Percentiles rank a stretch among this genome's conserved stretches.
Evolutionary conservation across 1,140 invertebrate species (phyloP).

Genomic region (Tenebrio molitor): DNA sequence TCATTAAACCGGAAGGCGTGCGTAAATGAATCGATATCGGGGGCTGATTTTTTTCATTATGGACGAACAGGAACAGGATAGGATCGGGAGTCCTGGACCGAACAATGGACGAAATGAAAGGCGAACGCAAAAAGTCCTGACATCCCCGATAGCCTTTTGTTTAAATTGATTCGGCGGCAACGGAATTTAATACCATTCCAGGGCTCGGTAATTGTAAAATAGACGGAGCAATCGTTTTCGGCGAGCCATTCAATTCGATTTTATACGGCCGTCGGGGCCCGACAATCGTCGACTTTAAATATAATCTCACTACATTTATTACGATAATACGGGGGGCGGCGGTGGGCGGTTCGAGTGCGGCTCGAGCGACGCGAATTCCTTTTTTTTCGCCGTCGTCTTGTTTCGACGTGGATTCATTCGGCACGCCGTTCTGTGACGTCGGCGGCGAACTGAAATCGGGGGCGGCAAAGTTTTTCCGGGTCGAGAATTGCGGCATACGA

Average conservation of each 20-base stretch:
- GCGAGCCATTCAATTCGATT: constrained; percentile 28
- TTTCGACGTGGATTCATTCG: too few species aligned
- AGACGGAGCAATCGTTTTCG: constrained; percentile 51
- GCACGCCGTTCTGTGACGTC: too few species aligned
- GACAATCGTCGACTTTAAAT: neutral
- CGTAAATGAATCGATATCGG: constrained; percentile 41
- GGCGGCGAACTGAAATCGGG: too few species aligned
- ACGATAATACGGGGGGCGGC: neutral
- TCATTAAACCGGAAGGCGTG: constrained; percentile 39
- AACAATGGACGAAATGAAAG: constrained; percentile 49
- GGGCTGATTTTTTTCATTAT: constrained; percentile 42
- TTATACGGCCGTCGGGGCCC: neutral
- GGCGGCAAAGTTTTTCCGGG: neutral
- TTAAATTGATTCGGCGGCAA: constrained; percentile 61
- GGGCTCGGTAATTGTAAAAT: constrained; percentile 60
- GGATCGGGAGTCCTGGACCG: constrained; percentile 4
- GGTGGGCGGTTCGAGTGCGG: neutral
- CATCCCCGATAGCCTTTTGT: constrained; percentile 58
- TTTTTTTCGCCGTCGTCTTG: too few species aligned
- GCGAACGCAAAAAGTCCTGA: constrained; percentile 52
- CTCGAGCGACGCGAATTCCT: too few species aligned
- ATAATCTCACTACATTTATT: neutral
- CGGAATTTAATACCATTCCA: constrained; percentile 63
- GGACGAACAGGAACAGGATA: constrained; percentile 25
- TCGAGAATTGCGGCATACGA: neutral